These are phyloP conservation scores for Craniophora ligustri DNA, from an alignment of 2,888 invertebrate genomes.

Conservation along the genomic window DNA sequence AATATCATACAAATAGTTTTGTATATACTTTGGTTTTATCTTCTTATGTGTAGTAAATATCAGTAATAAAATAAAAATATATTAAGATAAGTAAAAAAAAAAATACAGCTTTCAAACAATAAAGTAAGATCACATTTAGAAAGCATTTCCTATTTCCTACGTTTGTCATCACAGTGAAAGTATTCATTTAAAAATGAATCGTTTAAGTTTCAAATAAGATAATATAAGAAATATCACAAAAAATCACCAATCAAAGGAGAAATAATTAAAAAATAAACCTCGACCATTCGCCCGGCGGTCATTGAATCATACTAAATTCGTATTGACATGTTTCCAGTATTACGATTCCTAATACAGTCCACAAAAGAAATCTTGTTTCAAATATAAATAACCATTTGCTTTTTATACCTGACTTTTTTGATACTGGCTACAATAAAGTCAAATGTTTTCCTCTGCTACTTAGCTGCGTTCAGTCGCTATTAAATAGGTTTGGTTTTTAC, in stretches of 20 bases:
- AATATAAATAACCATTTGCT: conserved; percentile 65
- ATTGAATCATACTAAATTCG: conserved; percentile 74
- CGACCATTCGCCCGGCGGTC: conserved; percentile 57
- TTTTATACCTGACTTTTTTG: conserved; percentile 63
- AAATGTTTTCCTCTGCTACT: conserved; percentile 23
- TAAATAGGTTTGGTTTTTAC: conserved; percentile 27
- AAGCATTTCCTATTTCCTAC: conserved; percentile 4
- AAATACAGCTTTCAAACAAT: background rate
- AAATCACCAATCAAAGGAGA: conserved; percentile 43
- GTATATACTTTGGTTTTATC: too few relatives aligned
- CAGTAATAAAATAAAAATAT: background rate
- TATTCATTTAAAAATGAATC: conserved; percentile 37
- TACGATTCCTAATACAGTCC: conserved; percentile 80
- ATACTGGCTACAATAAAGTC: conserved; percentile 32
- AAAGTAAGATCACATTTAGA: conserved; percentile 9
- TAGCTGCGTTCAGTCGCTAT: conserved; percentile 27
- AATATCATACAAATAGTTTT: background rate
- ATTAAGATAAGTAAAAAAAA: background rate
- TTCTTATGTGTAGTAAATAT: background rate
- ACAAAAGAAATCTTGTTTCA: conserved; percentile 71
- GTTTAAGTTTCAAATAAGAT: conserved; percentile 35
- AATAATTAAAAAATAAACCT: conserved; percentile 49
- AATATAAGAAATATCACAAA: conserved; percentile 43
- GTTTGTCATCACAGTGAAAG: conserved; percentile 38
- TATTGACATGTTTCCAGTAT: conserved; percentile 87